Percentiles rank a stretch among this genome's conserved stretches.
Evolutionary conservation across 2,888 invertebrate genomes (phyloP).

Genomic region (Cancer borealis): DNA sequence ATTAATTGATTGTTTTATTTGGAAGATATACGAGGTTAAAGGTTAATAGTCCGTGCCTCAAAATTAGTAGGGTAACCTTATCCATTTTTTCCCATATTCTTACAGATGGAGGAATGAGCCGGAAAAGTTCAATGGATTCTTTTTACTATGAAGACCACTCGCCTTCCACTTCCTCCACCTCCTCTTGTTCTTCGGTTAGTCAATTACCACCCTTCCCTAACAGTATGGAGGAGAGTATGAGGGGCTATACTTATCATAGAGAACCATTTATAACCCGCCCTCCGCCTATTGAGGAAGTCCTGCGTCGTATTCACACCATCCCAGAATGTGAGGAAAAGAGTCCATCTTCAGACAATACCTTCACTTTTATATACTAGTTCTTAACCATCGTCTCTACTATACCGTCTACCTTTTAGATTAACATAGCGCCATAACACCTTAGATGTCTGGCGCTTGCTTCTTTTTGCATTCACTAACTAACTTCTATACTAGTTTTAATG

Average conservation of each 20-base stretch:
- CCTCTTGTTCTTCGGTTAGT: neutral
- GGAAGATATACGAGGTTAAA: too few species aligned
- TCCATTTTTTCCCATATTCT: neutral
- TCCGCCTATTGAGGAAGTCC: neutral
- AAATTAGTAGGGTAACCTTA: too few species aligned
- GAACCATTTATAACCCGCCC: neutral
- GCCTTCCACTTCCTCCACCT: neutral
- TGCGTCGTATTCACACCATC: neutral
- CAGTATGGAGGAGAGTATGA: neutral
- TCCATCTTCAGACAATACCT: neutral
- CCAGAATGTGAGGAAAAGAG: conserved; percentile 9
- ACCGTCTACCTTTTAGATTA: neutral
- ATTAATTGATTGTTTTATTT: too few species aligned
- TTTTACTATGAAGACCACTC: neutral
- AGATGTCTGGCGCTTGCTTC: too few species aligned
- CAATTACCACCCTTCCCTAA: neutral
- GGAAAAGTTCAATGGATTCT: neutral
- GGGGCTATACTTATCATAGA: neutral
- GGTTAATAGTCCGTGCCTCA: neutral
- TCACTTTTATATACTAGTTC: neutral
- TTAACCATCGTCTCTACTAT: neutral
- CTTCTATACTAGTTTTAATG: neutral
- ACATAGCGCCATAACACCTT: too few species aligned
- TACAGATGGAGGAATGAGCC: conserved; percentile 16
- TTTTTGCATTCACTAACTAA: too few species aligned